Percentiles rank a stretch among this genome's conserved stretches.
Conservation (phyloP, 35 echinoderm and acorn worm genomes). For the Eucidaris tribuloides region DNA sequence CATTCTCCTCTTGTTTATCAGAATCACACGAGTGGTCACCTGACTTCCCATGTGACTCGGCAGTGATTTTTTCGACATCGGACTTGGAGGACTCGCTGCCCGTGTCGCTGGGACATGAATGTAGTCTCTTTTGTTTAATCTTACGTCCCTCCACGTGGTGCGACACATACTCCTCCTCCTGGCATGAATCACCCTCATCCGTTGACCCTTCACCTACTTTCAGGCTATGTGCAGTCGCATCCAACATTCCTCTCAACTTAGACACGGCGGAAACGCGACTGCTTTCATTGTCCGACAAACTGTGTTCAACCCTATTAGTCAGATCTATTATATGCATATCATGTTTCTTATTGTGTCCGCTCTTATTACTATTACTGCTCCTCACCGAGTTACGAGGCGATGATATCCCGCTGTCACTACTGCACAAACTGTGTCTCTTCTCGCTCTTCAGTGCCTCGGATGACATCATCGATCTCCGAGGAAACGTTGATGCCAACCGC, state of each 20-base stretch:
- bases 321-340: neutral
- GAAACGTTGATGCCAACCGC: conserved; percentile 10
- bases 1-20: neutral
- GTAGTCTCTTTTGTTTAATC: neutral
- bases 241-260: neutral
- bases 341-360: conserved; percentile 26
- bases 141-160: neutral
- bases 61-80: neutral
- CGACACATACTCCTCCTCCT: conserved; percentile 11
- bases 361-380: conserved; percentile 49
- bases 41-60: neutral
- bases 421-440: conserved; percentile 72
- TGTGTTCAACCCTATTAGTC: neutral
- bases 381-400: conserved; percentile 78
- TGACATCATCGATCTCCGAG: conserved; percentile 24
- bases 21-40: neutral
- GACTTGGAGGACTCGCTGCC: neutral
- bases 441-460: conserved; percentile 30
- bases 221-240: conserved; percentile 19
- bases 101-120: conserved; percentile 8
- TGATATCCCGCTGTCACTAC: conserved; percentile 83
- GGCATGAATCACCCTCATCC: conserved; percentile 22
- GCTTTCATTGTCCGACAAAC: conserved; percentile 8
- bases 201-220: neutral
- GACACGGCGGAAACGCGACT: neutral